Percentiles rank a stretch among this genome's conserved stretches.
Evolutionary conservation across 1,140 invertebrate species (phyloP).

Genomic region (Vollenhovia emeryi): DNA sequence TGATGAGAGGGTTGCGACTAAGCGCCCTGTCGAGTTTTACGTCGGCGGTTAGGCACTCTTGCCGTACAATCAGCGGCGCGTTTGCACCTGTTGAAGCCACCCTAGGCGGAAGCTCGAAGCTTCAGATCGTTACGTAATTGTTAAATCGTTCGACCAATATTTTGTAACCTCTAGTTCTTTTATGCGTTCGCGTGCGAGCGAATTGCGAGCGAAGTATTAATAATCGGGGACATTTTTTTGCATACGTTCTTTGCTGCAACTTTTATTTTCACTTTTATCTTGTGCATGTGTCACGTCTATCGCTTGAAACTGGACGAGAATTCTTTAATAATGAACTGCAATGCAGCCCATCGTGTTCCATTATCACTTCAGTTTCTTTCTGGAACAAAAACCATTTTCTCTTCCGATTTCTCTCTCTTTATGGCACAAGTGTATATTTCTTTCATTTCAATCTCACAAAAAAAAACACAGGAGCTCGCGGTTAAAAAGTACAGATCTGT

Average conservation of each 20-base stretch:
- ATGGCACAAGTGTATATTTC: not conserved
- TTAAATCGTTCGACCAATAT: not conserved
- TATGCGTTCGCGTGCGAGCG: not conserved
- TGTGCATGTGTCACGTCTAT: not conserved
- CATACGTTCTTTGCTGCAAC: not conserved
- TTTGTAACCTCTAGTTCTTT: not conserved
- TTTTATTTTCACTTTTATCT: slow-evolving; percentile 3
- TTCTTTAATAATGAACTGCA: not conserved
- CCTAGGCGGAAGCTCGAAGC: not conserved
- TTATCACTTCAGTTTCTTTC: not conserved
- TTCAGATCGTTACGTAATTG: not conserved
- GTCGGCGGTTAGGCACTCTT: not conserved
- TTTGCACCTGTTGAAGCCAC: slow-evolving; percentile 4
- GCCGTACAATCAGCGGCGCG: not conserved
- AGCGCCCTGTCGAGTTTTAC: slow-evolving; percentile 23
- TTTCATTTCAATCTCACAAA: slow-evolving; percentile 18
- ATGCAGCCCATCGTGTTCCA: not conserved
- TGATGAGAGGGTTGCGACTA: slow-evolving; percentile 33
- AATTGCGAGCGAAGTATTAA: not conserved
- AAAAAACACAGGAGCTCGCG: slow-evolving; percentile 16
- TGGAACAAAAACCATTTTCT: not conserved
- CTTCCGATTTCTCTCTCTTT: not conserved
- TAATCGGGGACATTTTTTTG: not conserved
- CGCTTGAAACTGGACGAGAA: not conserved
- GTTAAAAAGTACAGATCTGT: slow-evolving; percentile 26